Conservation (phyloP, 2,113 vertebrate species). For the Apteryx owenii region DNA sequence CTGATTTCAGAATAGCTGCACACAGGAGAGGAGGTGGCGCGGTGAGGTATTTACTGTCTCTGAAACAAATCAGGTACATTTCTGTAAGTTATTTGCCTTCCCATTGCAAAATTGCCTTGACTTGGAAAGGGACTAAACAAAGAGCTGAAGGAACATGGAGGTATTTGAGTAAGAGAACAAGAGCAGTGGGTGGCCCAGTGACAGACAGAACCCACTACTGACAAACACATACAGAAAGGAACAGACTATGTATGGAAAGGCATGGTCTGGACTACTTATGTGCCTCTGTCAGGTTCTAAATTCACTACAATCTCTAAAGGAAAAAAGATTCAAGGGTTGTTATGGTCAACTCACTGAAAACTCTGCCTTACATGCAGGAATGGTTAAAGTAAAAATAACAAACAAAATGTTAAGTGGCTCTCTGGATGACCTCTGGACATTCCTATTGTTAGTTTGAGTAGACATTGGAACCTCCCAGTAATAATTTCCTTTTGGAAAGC, state of each 20-base stretch:
- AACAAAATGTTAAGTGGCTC: conserved; percentile 26
- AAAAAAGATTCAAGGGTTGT: background rate
- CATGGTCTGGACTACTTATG: rapidly evolving
- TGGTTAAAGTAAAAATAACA: conserved; percentile 19
- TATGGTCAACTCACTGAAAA: background rate
- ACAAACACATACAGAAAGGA: background rate
- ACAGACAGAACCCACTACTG: background rate
- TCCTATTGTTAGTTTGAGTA: conserved; percentile 30
- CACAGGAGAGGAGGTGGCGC: background rate
- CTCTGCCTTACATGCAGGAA: background rate
- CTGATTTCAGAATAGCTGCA: background rate
- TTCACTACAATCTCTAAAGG: background rate
- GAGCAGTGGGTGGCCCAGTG: background rate
- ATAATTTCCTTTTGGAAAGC: conserved; percentile 46
- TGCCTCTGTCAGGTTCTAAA: background rate
- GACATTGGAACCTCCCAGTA: background rate
- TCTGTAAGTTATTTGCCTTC: background rate
- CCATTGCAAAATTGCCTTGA: background rate
- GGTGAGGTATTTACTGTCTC: background rate
- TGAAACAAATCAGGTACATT: background rate
- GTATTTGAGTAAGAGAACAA: background rate
- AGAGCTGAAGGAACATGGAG: background rate
- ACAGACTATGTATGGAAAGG: background rate
- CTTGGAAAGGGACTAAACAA: background rate
- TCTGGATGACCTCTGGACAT: conserved; percentile 45